Base-by-base conservation (phyloP, 1,140 invertebrate genomes). In the Galendromus occidentalis region DNA sequence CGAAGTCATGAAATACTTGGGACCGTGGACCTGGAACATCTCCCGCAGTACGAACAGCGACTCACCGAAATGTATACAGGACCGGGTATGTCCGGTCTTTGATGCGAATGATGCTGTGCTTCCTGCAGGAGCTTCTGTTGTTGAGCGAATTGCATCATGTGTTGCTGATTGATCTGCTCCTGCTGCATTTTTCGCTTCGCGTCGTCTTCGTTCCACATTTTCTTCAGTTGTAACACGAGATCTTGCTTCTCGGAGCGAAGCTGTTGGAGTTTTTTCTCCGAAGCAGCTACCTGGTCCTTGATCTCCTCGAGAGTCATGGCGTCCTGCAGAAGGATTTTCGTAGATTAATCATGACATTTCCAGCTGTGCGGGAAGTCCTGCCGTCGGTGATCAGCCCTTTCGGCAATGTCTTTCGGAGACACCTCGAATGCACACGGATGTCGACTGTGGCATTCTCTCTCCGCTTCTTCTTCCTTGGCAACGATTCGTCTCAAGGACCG, bases 301-400 rank as follows among this genome's bases (percentile, higher is more conserved):
- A 59, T 59, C 51, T 59, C 51, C 9, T 59, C 51, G 14, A 59
- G 33, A 2, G 51, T 59, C 51, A 59, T 59, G 25, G 51, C 51
- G 22, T 59, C 51, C 51, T 59, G 51, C 2, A 22, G 33, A 39
- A 9, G 33, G 9, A 9, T 6, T 6, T 39, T 39, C 33, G 9
- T 4, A 6, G 9, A 39, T 39, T 39, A 4, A 39, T 4, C 4
- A 39, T 6, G 9, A 9, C 4, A 39, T 9, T 39, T 39, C 4
- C 9, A 39, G 4, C 33, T 39, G 4, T 39, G 9, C 9, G 33
- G 9, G 33, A 39, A 6, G 33, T 39, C 9, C 9, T 39, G 33
- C 9, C 33, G 33, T 9, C 4, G 4, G 33, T 39, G 33, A 39
- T 39, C 33, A 39, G 9, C 33, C 4, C n/a, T n/a, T n/a, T n/a